These are phyloP conservation scores for Autographa pulchrina DNA, from an alignment of 2,888 invertebrate species.

Conservation along the genomic window DNA sequence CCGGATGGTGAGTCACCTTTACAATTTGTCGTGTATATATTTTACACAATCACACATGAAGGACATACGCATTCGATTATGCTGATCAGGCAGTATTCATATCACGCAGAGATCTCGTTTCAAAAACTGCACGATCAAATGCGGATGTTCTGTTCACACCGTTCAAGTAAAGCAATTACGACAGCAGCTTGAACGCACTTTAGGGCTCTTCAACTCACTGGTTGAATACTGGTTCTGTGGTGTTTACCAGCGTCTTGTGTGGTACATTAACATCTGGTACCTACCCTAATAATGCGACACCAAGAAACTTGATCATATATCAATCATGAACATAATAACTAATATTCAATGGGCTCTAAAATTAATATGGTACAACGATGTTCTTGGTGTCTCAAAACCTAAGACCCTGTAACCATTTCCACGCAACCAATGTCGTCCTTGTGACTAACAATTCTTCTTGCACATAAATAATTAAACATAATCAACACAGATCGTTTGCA, in stretches of 20 bases:
- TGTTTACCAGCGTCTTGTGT: slow-evolving; percentile 70
- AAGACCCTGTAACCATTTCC: slow-evolving; percentile 76
- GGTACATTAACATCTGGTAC: slow-evolving; percentile 75
- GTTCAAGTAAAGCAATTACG: slow-evolving; percentile 76
- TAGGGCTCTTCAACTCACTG: slow-evolving; percentile 77
- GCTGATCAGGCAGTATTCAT: slow-evolving; percentile 34
- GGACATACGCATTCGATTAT: slow-evolving; percentile 54
- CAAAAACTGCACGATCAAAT: slow-evolving; percentile 53
- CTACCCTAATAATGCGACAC: slow-evolving; percentile 60
- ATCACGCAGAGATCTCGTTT: slow-evolving; percentile 22
- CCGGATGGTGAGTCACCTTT: slow-evolving; percentile 95
- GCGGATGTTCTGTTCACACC: slow-evolving; percentile 66
- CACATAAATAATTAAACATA: slow-evolving; percentile 69
- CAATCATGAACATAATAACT: slow-evolving; percentile 33
- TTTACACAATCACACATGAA: slow-evolving; percentile 48
- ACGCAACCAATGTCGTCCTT: slow-evolving; percentile 80
- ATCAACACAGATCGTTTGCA: slow-evolving; percentile 54
- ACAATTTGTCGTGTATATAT: slow-evolving; percentile 48
- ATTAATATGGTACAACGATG: slow-evolving; percentile 32
- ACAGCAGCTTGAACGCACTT: slow-evolving; percentile 76
- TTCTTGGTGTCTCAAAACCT: slow-evolving; percentile 62
- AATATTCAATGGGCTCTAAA: slow-evolving; percentile 37
- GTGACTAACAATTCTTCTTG: slow-evolving; percentile 87
- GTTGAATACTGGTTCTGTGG: slow-evolving; percentile 77
- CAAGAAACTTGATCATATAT: slow-evolving; percentile 37